Evolutionary conservation across 2,888 invertebrate species (phyloP), one percentile per base, ranked within the genome.

Genomic region (Busseola fusca): DNA sequence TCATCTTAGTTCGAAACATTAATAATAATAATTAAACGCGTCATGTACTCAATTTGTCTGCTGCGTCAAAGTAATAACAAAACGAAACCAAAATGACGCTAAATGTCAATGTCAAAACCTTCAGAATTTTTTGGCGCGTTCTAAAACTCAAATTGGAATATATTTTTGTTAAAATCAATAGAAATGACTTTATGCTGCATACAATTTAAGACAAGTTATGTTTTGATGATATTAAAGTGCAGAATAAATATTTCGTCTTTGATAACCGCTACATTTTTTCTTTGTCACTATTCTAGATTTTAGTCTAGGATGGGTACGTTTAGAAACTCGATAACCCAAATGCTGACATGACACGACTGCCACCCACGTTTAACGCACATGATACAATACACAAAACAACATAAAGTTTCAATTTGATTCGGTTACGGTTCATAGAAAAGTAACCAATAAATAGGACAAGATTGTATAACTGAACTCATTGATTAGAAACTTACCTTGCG

Each of bases 361-460:
- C 30, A 52, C 57, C 45, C 75, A 65, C 67, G 69, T 63, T 30
- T 59, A 30, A 0, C 16, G 63, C 71, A 70, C 70, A 40, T 70
- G 77, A 34, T 34, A 34, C 34, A 34, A 58, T n/a, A 45, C 21
- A 0, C n/a, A 27, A 4, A 58, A 70, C 62, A 62, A 65, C 16
- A 5, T 16, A 18, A 16, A 64, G 40, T 76, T 70, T 63, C 30
- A 52, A 57, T 69, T 81, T 58, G 58, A 63, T 64, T 68, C 30
- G 64, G 42, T 50, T 76, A 37, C 40, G 18, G 18, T 56, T 54
- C 48, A 0, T 66, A 64, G 4, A 30, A 64, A 74, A 64, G 52
- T 56, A 81, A 72, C 69, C 66, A 80, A 64, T 77, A 76, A 68
- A 74, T 59, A 42, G 30, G 1, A 14, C 42, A 48, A 42, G 21